Evolutionary conservation across 2,113 vertebrate species (phyloP).

Genomic region (Nansenia antarctica): DNA sequence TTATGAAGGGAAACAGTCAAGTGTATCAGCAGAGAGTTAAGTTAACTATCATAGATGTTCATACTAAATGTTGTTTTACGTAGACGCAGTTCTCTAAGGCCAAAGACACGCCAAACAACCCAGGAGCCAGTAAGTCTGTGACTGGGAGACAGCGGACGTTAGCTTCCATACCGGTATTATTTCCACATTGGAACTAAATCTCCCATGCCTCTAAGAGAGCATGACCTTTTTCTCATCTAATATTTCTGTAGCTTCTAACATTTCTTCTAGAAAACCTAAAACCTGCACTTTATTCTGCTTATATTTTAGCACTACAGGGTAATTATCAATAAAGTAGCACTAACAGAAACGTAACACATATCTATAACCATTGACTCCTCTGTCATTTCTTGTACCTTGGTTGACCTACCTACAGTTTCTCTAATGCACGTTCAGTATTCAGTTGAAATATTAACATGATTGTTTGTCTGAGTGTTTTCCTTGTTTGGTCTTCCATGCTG

Average conservation of each 20-base stretch:
- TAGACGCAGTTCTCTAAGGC: constrained; percentile 74
- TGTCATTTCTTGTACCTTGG: background rate
- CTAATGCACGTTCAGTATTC: background rate
- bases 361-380: constrained; percentile 14
- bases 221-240: constrained; percentile 49
- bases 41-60: background rate
- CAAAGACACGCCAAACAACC: constrained; percentile 68
- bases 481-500: background rate
- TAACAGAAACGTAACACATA: constrained; percentile 1
- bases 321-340: background rate
- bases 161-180: constrained; percentile 77
- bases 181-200: constrained; percentile 60
- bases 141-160: constrained; percentile 69
- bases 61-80: constrained; percentile 58
- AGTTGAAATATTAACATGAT: background rate
- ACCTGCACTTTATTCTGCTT: background rate
- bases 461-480: background rate
- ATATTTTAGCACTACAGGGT: background rate
- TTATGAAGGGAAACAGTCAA: too few relatives aligned
- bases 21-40: background rate
- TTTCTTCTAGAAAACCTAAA: constrained; percentile 4
- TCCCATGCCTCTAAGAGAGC: constrained; percentile 53
- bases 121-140: constrained; percentile 72
- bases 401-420: background rate
- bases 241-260: constrained; percentile 39